Conservation (phyloP, 2,113 vertebrate species). For the Chaenogobius annularis region DNA sequence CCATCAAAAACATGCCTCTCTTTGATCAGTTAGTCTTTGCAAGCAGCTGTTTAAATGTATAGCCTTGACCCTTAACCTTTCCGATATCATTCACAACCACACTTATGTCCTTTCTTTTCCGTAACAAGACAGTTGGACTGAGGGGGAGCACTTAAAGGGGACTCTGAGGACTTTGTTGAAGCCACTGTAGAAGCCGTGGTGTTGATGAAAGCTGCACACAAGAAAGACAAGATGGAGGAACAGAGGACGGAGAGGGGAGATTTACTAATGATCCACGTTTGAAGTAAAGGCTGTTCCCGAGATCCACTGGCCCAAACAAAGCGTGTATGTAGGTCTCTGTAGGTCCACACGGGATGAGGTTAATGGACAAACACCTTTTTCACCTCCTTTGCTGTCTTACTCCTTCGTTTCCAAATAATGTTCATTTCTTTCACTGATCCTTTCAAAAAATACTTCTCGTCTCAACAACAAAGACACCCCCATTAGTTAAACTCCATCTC, state of each 20-base stretch:
- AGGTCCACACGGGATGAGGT: background rate
- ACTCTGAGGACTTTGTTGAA: slow-evolving; percentile 40
- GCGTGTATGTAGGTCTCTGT: background rate
- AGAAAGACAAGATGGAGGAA: slow-evolving; percentile 19
- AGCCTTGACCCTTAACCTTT: slow-evolving; percentile 49
- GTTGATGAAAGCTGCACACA: slow-evolving; percentile 44
- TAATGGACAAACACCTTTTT: slow-evolving; percentile 37
- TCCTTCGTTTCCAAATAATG: slow-evolving; percentile 33
- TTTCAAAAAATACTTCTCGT: slow-evolving; percentile 17
- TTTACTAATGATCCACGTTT: slow-evolving; percentile 69
- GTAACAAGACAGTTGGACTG: slow-evolving; percentile 30
- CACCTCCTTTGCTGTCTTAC: slow-evolving; percentile 26
- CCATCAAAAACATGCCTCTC: background rate
- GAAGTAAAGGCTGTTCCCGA: slow-evolving; percentile 64
- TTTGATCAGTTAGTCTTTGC: background rate
- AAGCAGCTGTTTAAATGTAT: slow-evolving; percentile 18
- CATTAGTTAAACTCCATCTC: slow-evolving; percentile 44
- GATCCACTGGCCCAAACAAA: slow-evolving; percentile 54
- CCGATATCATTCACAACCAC: slow-evolving; percentile 16
- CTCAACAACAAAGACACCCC: slow-evolving; percentile 51
- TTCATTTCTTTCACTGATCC: slow-evolving; percentile 23
- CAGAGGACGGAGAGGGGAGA: slow-evolving; percentile 33
- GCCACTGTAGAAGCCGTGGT: slow-evolving; percentile 31
- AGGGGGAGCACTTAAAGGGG: slow-evolving; percentile 17
- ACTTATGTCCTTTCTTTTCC: slow-evolving; percentile 33